Conservation (phyloP, 2,113 vertebrate species). For the Sinocyclocheilus grahami region DNA sequence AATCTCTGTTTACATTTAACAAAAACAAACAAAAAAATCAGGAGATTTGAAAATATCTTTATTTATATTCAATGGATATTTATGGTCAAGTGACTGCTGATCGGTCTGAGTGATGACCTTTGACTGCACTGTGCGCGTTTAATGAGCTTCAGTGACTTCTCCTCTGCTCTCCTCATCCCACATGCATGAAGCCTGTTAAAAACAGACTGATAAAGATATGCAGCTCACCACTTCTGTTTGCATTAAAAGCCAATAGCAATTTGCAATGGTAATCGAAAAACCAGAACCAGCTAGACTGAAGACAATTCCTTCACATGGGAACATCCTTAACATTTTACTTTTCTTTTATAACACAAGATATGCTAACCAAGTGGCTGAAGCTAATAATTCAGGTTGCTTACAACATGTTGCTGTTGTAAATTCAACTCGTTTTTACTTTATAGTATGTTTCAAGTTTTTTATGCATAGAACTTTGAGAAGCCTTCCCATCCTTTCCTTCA, state of each 20-base stretch:
- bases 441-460: neutral
- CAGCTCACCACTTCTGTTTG: conserved; percentile 48
- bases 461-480: neutral
- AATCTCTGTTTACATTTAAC: neutral
- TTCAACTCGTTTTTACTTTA: neutral
- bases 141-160: conserved; percentile 46
- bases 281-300: conserved; percentile 5
- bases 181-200: conserved; percentile 50
- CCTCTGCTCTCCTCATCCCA: conserved; percentile 44
- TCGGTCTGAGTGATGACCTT: conserved; percentile 27
- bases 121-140: conserved; percentile 45
- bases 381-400: neutral
- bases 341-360: neutral
- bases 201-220: conserved; percentile 45
- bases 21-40: neutral
- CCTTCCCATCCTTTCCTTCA: conserved; percentile 12
- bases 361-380: neutral
- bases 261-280: conserved; percentile 46
- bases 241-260: conserved; percentile 52
- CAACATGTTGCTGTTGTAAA: neutral
- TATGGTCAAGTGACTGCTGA: conserved; percentile 32
- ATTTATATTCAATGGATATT: conserved; percentile 22
- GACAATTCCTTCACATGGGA: neutral
- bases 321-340: neutral
- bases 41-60: neutral